Evolutionary conservation across 2,888 invertebrate species (phyloP), one percentile per base, ranked within the genome.

Genomic region (Metellina segmentata): DNA sequence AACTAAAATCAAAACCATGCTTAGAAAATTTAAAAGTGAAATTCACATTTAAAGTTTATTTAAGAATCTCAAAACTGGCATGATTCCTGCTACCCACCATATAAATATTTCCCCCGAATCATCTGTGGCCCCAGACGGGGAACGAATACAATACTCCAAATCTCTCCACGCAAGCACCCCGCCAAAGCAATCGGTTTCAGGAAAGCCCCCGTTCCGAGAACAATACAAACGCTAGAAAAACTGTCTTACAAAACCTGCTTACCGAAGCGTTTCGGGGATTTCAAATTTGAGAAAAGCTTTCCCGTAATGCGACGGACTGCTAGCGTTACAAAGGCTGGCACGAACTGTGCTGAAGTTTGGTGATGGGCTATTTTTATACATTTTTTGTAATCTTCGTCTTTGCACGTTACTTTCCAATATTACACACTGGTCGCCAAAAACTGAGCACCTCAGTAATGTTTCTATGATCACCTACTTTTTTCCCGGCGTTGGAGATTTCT

Each of bases 241-340:
- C 89, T 89, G 83, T 83, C 81, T 89, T 89, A 81, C 89, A 89
- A 89, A 89, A 83, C 71, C 83, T 89, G 89, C 89, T 89, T 89
- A 85, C 89, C 48, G 78, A 89, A 83, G 89, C 89, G 83, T 83
- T 89, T 89, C 78, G 77, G 82, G 83, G 83, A 89, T 89, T 89
- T 89, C 89, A 89, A 89, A 89, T 89, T 89, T 89, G 83, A 78
- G 82, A 83, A 89, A 89, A 89, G 89, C 89, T 89, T 85, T 89
- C 71, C 71, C 53, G 71, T 89, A 83, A 89, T 83, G 83, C 81
- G 81, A 75, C 88, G 75, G 81, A 61, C 75, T 53, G 13, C 89
- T 52, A 53, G 52, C 77, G 70, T 71, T 79, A 70, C 83, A 89
- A 89, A 82, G 74, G 52, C 74, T 88, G 34, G 89, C 82, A 89